Evolutionary conservation across 2,888 invertebrate species (phyloP).

Genomic region (Blastobasis adustella): DNA sequence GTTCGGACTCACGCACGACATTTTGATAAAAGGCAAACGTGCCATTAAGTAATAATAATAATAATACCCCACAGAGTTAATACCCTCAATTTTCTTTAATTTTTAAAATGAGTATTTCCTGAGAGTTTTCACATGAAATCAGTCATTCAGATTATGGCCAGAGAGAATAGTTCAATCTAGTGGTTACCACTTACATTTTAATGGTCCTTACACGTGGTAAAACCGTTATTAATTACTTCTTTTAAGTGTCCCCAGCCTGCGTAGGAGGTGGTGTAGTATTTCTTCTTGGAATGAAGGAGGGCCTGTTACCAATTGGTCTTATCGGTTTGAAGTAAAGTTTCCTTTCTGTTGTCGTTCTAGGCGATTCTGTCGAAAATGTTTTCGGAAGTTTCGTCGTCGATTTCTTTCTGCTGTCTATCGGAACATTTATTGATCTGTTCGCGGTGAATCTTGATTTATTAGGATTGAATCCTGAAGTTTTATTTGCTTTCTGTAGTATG

Average conservation of each 20-base stretch:
- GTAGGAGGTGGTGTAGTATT: constrained; percentile 35
- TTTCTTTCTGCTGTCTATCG: constrained; percentile 52
- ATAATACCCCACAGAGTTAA: neutral
- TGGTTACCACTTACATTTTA: constrained; percentile 18
- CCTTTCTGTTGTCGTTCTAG: constrained; percentile 54
- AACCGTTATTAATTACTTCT: constrained; percentile 15
- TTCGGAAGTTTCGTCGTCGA: constrained; percentile 32
- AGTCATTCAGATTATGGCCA: constrained; percentile 42
- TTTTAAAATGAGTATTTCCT: no score
- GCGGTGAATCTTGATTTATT: constrained; percentile 49
- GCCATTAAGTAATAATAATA: constrained; percentile 10
- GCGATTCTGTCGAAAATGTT: constrained; percentile 50
- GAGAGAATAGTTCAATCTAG: constrained; percentile 31
- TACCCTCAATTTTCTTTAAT: no score
- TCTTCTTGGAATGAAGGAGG: constrained; percentile 57
- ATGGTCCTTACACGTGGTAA: neutral
- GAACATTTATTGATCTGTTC: constrained; percentile 58
- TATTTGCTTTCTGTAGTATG: constrained; percentile 45
- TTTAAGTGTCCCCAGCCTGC: constrained; percentile 26
- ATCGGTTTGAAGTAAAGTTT: constrained; percentile 53
- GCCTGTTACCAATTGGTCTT: constrained; percentile 44
- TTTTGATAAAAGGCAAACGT: no score
- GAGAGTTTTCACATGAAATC: constrained; percentile 13
- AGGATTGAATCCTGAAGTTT: constrained; percentile 47
- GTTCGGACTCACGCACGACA: no score